A percentile compares a stretch with the other conserved stretches of the same genome.
These are phyloP conservation scores for Caradrina clavipalpis DNA, from an alignment of 2,888 invertebrate genomes.

Conservation along the genomic window DNA sequence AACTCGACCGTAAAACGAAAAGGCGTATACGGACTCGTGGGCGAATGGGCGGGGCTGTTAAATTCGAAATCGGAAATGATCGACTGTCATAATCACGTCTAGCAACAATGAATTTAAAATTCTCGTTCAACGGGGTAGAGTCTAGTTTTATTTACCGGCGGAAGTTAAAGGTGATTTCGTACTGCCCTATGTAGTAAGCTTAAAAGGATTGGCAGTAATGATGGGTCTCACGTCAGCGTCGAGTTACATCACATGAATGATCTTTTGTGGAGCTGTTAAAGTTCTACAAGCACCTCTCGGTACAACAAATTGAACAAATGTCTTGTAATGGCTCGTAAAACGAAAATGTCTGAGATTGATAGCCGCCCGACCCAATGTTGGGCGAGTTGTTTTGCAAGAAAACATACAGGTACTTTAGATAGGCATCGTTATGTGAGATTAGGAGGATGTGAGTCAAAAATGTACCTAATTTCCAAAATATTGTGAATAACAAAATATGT, in stretches of 20 bases:
- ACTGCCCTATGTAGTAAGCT: constrained; percentile 64
- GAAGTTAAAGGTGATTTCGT: constrained; percentile 46
- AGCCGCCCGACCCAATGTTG: background rate
- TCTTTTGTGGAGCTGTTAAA: constrained; percentile 58
- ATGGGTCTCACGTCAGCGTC: constrained; percentile 68
- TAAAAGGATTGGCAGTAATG: constrained; percentile 80
- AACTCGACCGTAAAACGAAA: constrained; percentile 52
- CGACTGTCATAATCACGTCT: constrained; percentile 72
- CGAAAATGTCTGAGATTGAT: constrained; percentile 31
- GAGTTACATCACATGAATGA: constrained; percentile 64
- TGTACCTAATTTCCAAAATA: constrained; percentile 24
- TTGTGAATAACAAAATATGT: constrained; percentile 54
- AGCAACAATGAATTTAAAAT: constrained; percentile 39
- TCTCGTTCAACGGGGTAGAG: constrained; percentile 36
- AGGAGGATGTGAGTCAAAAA: constrained; percentile 17
- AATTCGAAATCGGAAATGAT: constrained; percentile 77
- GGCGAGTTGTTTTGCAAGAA: constrained; percentile 3
- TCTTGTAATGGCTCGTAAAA: constrained; percentile 44
- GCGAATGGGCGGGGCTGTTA: constrained; percentile 70
- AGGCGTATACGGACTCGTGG: constrained; percentile 68
- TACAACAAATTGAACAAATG: constrained; percentile 41
- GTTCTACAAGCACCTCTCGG: constrained; percentile 15
- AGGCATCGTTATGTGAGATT: constrained; percentile 18
- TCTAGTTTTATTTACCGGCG: constrained; percentile 51
- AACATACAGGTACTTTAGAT: background rate